A percentile compares a stretch with the other conserved stretches of the same genome.
phyloP scores from a whole-genome alignment of 2,797 vertebrate species.

The Steatocranus sp. region DNA sequence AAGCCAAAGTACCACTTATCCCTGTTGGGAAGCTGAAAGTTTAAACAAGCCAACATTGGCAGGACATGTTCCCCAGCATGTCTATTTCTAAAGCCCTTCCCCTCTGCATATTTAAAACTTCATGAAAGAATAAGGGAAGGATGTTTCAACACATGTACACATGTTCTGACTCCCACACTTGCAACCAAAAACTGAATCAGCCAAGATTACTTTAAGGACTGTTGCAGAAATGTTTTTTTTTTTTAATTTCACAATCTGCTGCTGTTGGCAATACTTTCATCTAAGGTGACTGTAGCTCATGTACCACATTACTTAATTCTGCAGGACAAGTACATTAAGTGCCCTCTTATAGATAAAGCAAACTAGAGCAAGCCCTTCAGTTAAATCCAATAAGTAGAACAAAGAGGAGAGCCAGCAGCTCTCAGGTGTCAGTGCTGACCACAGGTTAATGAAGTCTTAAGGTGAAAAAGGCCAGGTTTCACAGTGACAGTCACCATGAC shows the following conservation, averaged over 20 bases:
- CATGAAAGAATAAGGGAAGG: constrained; percentile 30
- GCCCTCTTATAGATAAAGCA: constrained; percentile 1
- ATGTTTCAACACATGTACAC: constrained; percentile 21
- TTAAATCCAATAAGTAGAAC: constrained; percentile 25
- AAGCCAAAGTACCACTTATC: constrained; percentile 20
- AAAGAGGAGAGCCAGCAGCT: background rate
- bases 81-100: constrained; percentile 26
- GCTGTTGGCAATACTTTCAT: background rate
- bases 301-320: background rate
- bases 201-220: background rate
- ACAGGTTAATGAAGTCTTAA: constrained; percentile 63
- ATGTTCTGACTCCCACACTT: constrained; percentile 26
- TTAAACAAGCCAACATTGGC: constrained; percentile 35
- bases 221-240: background rate
- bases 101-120: constrained; percentile 58
- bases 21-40: constrained; percentile 39
- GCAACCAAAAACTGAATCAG: constrained; percentile 13
- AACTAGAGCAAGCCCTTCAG: background rate
- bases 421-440: constrained; percentile 37
- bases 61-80: constrained; percentile 29
- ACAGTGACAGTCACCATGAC: constrained; percentile 35
- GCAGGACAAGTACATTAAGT: background rate
- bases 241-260: background rate
- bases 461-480: constrained; percentile 41
- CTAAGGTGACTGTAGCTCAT: background rate